A percentile compares a stretch with the other conserved stretches of the same genome.
These are phyloP conservation scores for Macaria notata DNA, from an alignment of 2,888 invertebrate genomes.

Conservation along the genomic window DNA sequence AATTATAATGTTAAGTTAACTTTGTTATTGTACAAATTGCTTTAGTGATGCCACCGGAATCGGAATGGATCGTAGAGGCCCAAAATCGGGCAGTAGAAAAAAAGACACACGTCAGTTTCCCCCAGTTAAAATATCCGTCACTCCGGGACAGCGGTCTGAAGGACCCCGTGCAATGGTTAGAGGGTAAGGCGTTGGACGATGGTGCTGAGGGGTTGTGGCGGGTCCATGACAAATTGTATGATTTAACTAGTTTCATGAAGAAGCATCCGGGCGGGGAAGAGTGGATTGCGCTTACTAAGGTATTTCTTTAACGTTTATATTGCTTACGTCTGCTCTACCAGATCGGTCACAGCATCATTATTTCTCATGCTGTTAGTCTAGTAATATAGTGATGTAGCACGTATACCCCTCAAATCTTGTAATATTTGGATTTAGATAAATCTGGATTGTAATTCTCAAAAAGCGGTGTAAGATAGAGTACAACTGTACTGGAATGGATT, in stretches of 20 bases:
- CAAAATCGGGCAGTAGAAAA: conserved; percentile 54
- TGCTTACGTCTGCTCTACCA: too few relatives aligned
- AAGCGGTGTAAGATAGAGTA: too few relatives aligned
- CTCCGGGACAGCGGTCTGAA: conserved; percentile 68
- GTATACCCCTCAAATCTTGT: too few relatives aligned
- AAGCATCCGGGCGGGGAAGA: conserved; percentile 93
- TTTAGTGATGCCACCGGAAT: conserved; percentile 44
- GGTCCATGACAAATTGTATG: conserved; percentile 89
- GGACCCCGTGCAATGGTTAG: conserved; percentile 82
- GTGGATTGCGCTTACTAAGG: conserved; percentile 88
- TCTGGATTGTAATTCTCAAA: too few relatives aligned
- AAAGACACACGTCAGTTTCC: conserved; percentile 75
- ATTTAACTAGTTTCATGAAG: conserved; percentile 89
- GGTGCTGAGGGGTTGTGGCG: conserved; percentile 91
- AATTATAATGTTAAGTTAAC: too few relatives aligned
- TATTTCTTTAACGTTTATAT: conserved; percentile 35
- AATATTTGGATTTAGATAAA: too few relatives aligned
- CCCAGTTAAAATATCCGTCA: conserved; percentile 78
- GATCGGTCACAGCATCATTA: too few relatives aligned
- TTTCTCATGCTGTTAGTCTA: too few relatives aligned
- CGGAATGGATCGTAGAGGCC: conserved; percentile 54
- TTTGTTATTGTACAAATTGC: too few relatives aligned
- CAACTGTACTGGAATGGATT: too few relatives aligned
- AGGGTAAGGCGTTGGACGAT: conserved; percentile 85
- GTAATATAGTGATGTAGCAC: too few relatives aligned